Base-by-base conservation (phyloP, 1,140 invertebrate species). In the Pristionchus pacificus region DNA sequence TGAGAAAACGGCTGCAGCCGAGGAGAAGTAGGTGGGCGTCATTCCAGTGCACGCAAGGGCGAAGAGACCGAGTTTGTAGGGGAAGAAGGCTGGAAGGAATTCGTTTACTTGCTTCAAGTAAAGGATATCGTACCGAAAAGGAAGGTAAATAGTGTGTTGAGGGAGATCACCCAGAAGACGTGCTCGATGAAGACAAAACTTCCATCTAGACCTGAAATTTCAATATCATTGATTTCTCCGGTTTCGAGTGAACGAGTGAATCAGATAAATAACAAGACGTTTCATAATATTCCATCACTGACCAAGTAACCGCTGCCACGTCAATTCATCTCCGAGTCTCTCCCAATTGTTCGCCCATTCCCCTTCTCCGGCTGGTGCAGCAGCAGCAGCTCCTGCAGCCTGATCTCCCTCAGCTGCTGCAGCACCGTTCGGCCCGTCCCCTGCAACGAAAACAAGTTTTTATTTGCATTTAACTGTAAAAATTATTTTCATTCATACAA, bases 111-210 rank as follows among this genome's bases (percentile, higher is more conserved):
- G 10, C 25, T 19, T 30, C 76, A 27, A 2, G 32, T 55, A 3
- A 15, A 78, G 1, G 27, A 68, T 25, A 38, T 27, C 19, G 27
- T 55, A 83, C 83, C 87, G 85, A 89, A 89, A 69, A 97, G 89
- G 19, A 90, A 80, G 72, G 98, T 96, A 84, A 97, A 98, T 25
- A 98, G 86, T 2, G 94, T 95, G 83, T 98, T 98, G 2, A 98
- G 86, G 0, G 93, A 95, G 6, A 97, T 92, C 10, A 97, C 94
- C 95, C 95, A 99, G 84, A 98, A 97, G 0, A 98, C 95, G 87
- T 98, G 95, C 86, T 98, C 96, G 29, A 98, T 86, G 82, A 98
- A 98, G 19, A 95, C 90, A 31, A 98, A 88, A 0, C 95, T 97
- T 0, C 96, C 96, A 87, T 98, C 96, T 1, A 98, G 85, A 1